These are phyloP conservation scores for Scolanthus callimorphus DNA, from an alignment of 92 coral and sea anemone genomes.

Conservation along the genomic window DNA sequence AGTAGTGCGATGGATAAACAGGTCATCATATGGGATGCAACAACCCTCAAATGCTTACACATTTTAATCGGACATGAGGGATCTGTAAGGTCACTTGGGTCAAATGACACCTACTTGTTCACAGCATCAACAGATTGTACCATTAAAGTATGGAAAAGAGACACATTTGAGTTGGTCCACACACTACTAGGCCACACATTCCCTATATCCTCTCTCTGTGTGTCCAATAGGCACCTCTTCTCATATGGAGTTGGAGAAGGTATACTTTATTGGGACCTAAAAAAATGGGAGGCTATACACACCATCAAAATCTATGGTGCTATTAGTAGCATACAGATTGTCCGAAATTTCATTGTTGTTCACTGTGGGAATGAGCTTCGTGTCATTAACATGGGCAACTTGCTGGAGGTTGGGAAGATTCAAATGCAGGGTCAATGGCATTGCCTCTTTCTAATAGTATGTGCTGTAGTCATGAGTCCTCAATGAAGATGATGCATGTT, in stretches of 20 bases:
- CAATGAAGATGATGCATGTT: slow-evolving; percentile 30
- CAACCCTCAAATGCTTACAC: slow-evolving; percentile 52
- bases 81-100: slow-evolving; percentile 66
- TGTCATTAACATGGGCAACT: slow-evolving; percentile 78
- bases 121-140: slow-evolving; percentile 76
- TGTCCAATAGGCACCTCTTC: slow-evolving; percentile 78
- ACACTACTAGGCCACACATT: slow-evolving; percentile 59
- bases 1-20: slow-evolving; percentile 91
- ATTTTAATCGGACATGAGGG: slow-evolving; percentile 88
- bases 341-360: slow-evolving; percentile 43
- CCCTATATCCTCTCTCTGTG: slow-evolving; percentile 72
- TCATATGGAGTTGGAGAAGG: slow-evolving; percentile 76
- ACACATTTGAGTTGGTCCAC: slow-evolving; percentile 53
- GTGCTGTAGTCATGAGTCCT: slow-evolving; percentile 35
- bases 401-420: slow-evolving; percentile 45
- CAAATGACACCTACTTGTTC: slow-evolving; percentile 59
- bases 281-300: slow-evolving; percentile 71
- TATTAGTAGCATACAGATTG: slow-evolving; percentile 45
- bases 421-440: slow-evolving; percentile 62
- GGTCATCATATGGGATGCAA: slow-evolving; percentile 77
- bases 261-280: slow-evolving; percentile 82
- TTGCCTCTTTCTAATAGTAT: slow-evolving; percentile 27
- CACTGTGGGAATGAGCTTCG: slow-evolving; percentile 45
- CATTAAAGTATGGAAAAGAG: slow-evolving; percentile 79
- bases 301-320: slow-evolving; percentile 41